phyloP scores from a whole-genome alignment of 2,888 invertebrate genomes.

The Panorpa germanica region DNA sequence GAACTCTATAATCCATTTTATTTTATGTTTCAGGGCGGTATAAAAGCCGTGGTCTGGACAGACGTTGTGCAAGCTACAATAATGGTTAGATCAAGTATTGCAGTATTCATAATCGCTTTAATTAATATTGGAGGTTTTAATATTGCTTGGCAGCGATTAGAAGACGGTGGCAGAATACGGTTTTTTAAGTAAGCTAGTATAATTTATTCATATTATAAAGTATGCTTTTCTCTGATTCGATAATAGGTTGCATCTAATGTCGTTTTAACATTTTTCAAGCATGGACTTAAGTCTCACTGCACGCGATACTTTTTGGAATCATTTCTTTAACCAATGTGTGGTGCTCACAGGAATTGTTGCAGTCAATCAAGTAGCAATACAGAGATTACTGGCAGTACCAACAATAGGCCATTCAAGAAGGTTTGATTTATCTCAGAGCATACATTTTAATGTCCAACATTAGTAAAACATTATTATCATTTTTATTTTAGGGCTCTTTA shows the following conservation, averaged over 20 bases:
- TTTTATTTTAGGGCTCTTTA: conserved; percentile 2
- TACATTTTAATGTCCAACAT: conserved; percentile 10
- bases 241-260: not conserved
- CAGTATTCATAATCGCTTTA: conserved; percentile 23
- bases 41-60: conserved; percentile 32
- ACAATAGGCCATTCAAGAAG: conserved; percentile 32
- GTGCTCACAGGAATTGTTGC: conserved; percentile 43
- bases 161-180: conserved; percentile 20
- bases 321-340: conserved; percentile 32
- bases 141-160: conserved; percentile 20
- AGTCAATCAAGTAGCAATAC: conserved; percentile 54
- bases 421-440: conserved; percentile 21
- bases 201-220: conserved; percentile 1
- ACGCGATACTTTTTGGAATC: conserved; percentile 43
- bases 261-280: no score
- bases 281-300: conserved; percentile 35
- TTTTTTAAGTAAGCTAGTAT: conserved; percentile 22
- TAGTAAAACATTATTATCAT: no score
- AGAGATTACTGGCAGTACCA: conserved; percentile 43
- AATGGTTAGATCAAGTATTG: conserved; percentile 21
- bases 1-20: no score
- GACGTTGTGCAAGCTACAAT: conserved; percentile 27
- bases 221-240: not conserved
- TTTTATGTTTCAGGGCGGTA: conserved; percentile 26
- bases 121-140: conserved; percentile 22